A percentile compares a stretch with the other conserved stretches of the same genome.
Evolutionary conservation across 92 coral and sea anemone genomes (phyloP).

Genomic region (Epizoanthus ramosus): DNA sequence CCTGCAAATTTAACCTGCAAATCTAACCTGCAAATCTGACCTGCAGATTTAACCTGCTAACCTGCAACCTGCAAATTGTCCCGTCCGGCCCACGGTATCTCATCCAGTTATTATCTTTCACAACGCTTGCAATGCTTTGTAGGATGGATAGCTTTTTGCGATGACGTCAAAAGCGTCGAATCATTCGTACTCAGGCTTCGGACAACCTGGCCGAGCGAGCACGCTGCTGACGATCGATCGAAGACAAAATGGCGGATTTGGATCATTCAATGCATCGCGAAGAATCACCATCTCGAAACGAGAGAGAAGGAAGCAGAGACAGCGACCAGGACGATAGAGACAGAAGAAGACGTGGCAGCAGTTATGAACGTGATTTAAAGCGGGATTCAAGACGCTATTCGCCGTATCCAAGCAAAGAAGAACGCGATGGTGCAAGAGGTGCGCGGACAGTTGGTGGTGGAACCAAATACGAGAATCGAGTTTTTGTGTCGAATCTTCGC

Average conservation of each 20-base stretch:
- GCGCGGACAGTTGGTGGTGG: conserved; percentile 46
- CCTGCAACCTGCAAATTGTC: too few relatives aligned
- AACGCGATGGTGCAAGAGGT: conserved; percentile 47
- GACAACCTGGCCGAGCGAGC: neutral
- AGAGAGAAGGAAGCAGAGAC: conserved; percentile 90
- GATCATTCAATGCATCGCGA: conserved; percentile 25
- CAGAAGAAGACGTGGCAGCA: conserved; percentile 80
- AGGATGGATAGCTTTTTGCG: neutral
- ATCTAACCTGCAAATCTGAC: too few relatives aligned
- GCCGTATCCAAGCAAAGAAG: conserved; percentile 74
- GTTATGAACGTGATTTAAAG: conserved; percentile 84
- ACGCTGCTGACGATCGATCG: neutral
- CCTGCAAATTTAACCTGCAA: too few relatives aligned
- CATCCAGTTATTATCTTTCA: too few relatives aligned
- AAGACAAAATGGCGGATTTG: conserved; percentile 50
- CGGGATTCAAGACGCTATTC: conserved; percentile 80
- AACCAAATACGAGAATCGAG: conserved; percentile 71
- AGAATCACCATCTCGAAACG: conserved; percentile 66
- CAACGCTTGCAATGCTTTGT: conserved; percentile 10
- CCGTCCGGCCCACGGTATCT: too few relatives aligned
- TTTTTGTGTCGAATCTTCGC: conserved; percentile 88
- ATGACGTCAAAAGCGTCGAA: conserved; percentile 27
- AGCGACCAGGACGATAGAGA: conserved; percentile 94
- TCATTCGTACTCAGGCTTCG: neutral
- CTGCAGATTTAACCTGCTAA: too few relatives aligned